Base-by-base conservation (phyloP, 2,797 vertebrate species). In the Sebastiscus albofasciatus region DNA sequence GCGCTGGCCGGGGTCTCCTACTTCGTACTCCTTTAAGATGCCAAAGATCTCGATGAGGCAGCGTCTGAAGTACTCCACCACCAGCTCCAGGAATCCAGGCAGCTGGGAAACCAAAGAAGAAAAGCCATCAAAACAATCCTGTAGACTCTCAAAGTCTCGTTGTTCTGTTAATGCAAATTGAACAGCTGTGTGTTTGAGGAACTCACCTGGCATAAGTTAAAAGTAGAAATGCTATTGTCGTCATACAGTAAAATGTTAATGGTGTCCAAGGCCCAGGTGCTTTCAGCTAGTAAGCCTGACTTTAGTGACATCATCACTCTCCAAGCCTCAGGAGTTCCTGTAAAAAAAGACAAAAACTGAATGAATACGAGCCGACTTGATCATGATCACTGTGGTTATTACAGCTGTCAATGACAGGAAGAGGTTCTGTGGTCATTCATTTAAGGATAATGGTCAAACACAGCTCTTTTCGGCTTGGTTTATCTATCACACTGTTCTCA, bases 281-380 rank as follows among this genome's bases (percentile, higher is more conserved):
- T 99, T 94, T 99, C 99, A 73, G 98, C 99, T 88, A 99, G 94
- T 85, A 99, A 93, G 83, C 99, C 99, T 4, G 99, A 99, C 93
- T 99, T 99, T 84, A 99, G 96, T 84, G 99, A 99, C 99, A 99
- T 99, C 99, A 99, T 99, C 90, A 99, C 98, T 92, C 98, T 96
- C 99, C 99, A 99, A 68, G 99, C 99, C 93, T 99, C 99, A 64
- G 99, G 99, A 83, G 99, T 98, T 91, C 98, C 98, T 99, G 79
- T n/a, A 20, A 54, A 52, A 27, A 80, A 26, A 82, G 4, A 85
- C 16, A 76, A n/a, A 74, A 55, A 52, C 42, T 73, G 13, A 62
- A 42, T 24, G 5, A 61, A 56, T 12, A 22, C 34, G 7, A 79
- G 65, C 13, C 20, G 5, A 4, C 9, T 20, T 22, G 6, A 74